These are phyloP conservation scores for Anabacerthia variegaticeps DNA, from an alignment of 2,797 vertebrate genomes.

Conservation along the genomic window DNA sequence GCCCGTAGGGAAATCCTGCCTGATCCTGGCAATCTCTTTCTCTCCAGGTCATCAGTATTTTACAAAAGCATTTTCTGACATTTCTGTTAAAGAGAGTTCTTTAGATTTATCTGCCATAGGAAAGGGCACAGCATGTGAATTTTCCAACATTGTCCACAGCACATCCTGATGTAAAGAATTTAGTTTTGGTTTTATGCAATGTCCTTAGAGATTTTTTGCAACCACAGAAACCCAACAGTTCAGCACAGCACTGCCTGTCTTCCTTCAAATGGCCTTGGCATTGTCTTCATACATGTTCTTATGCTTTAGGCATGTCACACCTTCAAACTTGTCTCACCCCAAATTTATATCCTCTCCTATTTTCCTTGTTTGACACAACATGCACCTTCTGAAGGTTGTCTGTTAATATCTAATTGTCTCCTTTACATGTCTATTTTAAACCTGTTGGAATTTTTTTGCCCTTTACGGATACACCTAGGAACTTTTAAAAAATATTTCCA, in stretches of 20 bases:
- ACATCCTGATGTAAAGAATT: neutral
- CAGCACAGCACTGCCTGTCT: neutral
- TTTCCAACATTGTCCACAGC: neutral
- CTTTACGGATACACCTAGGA: neutral
- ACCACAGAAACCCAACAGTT: neutral
- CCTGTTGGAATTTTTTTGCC: neutral
- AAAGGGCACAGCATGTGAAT: neutral
- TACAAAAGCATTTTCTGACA: neutral
- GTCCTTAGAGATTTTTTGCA: neutral
- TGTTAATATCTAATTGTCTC: neutral
- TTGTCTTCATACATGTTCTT: neutral
- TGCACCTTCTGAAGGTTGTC: neutral
- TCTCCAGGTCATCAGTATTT: neutral
- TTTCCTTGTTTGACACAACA: neutral
- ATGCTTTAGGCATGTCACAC: neutral
- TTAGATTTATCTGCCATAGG: neutral
- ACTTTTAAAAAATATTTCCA: neutral
- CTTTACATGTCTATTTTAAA: neutral
- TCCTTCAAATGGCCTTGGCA: neutral
- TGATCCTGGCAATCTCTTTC: neutral
- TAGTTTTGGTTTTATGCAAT: neutral
- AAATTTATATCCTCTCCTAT: neutral
- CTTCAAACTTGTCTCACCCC: neutral
- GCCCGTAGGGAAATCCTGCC: neutral
- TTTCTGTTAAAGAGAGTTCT: neutral